Conservation (phyloP, 2,888 invertebrate genomes). For the Graphium colonna region DNA sequence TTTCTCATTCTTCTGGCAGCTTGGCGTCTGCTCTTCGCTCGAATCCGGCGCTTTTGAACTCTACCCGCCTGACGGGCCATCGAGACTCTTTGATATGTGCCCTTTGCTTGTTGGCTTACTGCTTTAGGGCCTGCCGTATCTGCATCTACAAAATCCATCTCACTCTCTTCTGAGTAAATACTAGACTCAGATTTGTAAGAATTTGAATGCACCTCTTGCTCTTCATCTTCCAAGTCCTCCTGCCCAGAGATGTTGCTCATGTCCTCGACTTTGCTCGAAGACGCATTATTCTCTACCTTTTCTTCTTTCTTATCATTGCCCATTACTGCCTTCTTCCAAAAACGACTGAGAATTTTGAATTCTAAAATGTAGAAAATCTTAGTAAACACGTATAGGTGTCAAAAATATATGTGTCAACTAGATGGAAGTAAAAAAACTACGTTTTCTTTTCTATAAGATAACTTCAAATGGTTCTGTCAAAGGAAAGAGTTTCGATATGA, state of each 20-base stretch:
- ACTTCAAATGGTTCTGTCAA: conserved; percentile 25
- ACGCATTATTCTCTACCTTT: not conserved
- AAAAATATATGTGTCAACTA: not conserved
- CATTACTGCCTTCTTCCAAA: not conserved
- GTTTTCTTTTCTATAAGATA: conserved; percentile 10
- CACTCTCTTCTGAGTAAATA: not conserved
- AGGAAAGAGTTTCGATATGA: not conserved
- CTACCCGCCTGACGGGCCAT: not conserved
- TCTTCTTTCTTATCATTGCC: not conserved
- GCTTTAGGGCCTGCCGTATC: not conserved
- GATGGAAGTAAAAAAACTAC: no score
- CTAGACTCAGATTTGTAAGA: not conserved
- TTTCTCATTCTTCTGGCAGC: not conserved
- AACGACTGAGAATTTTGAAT: not conserved
- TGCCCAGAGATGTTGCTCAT: not conserved
- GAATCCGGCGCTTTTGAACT: not conserved
- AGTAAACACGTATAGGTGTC: no score
- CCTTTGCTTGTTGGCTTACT: not conserved
- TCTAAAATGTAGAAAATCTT: no score
- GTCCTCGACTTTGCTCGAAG: not conserved
- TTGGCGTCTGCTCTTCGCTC: not conserved
- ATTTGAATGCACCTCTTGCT: not conserved
- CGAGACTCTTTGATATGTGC: not conserved
- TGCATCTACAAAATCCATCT: not conserved
- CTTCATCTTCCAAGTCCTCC: not conserved